Base-by-base conservation (phyloP, 2,888 invertebrate species). In the Tenthredo livida region DNA sequence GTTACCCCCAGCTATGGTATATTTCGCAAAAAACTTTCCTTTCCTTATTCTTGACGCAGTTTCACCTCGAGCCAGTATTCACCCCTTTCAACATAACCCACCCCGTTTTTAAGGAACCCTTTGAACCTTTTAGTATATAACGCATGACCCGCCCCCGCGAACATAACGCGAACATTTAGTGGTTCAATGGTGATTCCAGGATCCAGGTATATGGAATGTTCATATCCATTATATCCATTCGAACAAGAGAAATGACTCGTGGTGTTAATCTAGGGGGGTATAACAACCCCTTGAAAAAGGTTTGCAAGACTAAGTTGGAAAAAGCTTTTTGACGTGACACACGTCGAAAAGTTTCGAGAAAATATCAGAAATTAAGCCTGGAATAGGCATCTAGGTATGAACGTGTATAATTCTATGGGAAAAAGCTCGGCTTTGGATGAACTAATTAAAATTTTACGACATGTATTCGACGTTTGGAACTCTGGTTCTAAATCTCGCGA, bases 181-280 rank as follows among this genome's bases (percentile, higher is more conserved):
- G 58, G 58, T 58, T 54, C n/a, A 4, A 54, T 43, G 25, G 47
- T 75, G 37, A 78, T 54, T 54, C 58, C 21, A 33, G n/a, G 58
- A 78, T 78, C 58, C n/a, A 17, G 47, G 33, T 78, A 33, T 40
- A 54, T 33, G 40, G 61, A 25, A 40, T 61, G 80, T 80, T 80
- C 33, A 40, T 80, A 61, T 61, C 80, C 80, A 40, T 80, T 80
- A 77, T 29, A 77, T 80, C 37, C 37, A 37, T 21, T 61, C 25
- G 40, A 80, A n/a, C 21, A 21, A 21, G 12, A 40, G 7, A 33
- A 4, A 17, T 33, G 12, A 3, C 15, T 47, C 21, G 61, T 61
- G 21, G n/a, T 37, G 58, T 61, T 78, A n/a, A 58, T 1, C 4
- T 50, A 0, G 21, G 40, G 10, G 58, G 12, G 33, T 78, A n/a